Evolutionary conservation across 2,797 vertebrate species (phyloP).

Genomic region (Sardinella longiceps): DNA sequence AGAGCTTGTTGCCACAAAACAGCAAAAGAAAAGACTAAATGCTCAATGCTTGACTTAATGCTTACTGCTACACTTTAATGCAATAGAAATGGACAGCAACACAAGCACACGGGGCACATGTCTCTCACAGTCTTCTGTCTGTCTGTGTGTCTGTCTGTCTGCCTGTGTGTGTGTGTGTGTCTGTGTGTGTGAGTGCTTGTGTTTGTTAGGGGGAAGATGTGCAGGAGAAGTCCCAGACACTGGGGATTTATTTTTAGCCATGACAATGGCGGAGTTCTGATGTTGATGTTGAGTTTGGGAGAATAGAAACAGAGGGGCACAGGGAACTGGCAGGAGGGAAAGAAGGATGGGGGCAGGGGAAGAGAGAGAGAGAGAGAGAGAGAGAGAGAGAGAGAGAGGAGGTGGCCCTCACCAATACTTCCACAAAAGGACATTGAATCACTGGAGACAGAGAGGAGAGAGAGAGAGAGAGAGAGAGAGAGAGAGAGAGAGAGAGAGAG

Average conservation of each 20-base stretch:
- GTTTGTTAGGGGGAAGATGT: conserved; percentile 40
- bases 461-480: neutral
- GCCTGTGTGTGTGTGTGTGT: neutral
- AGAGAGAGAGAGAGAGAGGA: conserved; percentile 13
- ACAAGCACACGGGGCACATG: neutral
- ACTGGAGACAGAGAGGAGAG: neutral
- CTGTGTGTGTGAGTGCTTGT: neutral
- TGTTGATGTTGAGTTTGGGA: conserved; percentile 54
- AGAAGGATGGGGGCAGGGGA: conserved; percentile 5
- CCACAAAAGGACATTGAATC: conserved; percentile 65
- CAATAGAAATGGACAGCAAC: conserved; percentile 24
- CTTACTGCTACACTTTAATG: neutral
- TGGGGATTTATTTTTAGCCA: conserved; percentile 53
- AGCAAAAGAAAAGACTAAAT: neutral
- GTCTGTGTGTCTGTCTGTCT: neutral
- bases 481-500: conserved; percentile 21
- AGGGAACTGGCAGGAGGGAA: neutral
- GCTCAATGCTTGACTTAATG: too few relatives aligned
- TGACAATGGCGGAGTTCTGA: conserved; percentile 52
- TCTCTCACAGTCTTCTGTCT: too few relatives aligned
- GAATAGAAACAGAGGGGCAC: conserved; percentile 40
- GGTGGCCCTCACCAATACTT: conserved; percentile 51
- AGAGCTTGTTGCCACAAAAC: neutral
- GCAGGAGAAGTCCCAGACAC: conserved; percentile 18
- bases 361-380: neutral